Evolutionary conservation across 2,888 invertebrate genomes (phyloP).

Genomic region (Rotaria socialis): DNA sequence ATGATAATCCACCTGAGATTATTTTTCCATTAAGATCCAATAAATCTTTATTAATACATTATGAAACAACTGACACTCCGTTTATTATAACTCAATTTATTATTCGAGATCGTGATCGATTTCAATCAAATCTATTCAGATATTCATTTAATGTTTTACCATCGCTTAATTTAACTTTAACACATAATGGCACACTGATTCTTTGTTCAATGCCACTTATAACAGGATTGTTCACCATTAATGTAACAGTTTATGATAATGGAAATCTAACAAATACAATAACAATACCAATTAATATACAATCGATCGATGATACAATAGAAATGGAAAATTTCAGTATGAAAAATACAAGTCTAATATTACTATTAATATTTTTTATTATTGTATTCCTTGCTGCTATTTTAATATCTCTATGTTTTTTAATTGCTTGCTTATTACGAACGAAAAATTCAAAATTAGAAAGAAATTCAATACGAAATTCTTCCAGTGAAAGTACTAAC

Average conservation of each 20-base stretch:
- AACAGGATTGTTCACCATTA: neutral
- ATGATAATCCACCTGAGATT: constrained; percentile 31
- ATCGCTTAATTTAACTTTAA: neutral
- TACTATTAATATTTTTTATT: constrained; percentile 15
- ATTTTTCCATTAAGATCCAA: neutral
- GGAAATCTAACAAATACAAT: neutral
- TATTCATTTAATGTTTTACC: neutral
- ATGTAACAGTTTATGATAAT: neutral
- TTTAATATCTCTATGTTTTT: neutral
- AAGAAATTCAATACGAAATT: neutral
- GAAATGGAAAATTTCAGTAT: too few relatives aligned
- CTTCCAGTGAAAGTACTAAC: neutral
- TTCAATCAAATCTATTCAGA: neutral
- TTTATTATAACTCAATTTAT: constrained; percentile 7
- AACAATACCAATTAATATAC: neutral
- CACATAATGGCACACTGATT: constrained; percentile 8
- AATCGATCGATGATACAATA: neutral
- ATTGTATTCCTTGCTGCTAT: constrained; percentile 2
- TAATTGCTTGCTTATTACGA: constrained; percentile 13
- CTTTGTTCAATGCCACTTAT: neutral
- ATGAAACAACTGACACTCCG: neutral
- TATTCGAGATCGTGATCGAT: neutral
- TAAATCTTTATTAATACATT: neutral
- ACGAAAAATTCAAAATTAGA: neutral
- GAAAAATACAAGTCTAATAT: neutral